Conservation (phyloP, 2,888 invertebrate species). For the Dryobotodes eremita region DNA sequence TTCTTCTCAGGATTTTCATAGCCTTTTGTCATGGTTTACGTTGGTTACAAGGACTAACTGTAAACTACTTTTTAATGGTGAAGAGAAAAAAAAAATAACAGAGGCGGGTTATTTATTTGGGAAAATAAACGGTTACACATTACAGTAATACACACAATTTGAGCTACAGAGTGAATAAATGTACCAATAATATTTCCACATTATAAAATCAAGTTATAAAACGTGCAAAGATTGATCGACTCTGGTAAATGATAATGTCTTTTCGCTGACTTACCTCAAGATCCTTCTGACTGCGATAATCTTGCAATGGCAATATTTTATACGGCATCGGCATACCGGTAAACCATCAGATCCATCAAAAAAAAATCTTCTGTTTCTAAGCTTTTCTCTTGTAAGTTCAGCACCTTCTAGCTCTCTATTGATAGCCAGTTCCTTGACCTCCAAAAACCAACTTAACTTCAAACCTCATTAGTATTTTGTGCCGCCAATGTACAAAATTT, state of each 20-base stretch:
- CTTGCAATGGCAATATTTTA: neutral
- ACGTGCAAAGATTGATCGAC: too few relatives aligned
- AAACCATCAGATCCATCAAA: neutral
- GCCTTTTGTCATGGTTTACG: neutral
- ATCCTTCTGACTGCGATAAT: neutral
- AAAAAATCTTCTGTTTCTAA: neutral
- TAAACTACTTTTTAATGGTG: neutral
- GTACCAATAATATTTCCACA: too few relatives aligned
- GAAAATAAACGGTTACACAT: too few relatives aligned
- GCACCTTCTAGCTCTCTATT: neutral
- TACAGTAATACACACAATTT: too few relatives aligned
- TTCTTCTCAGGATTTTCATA: neutral
- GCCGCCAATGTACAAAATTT: conserved; percentile 9
- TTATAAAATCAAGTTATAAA: too few relatives aligned
- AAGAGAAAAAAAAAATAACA: neutral
- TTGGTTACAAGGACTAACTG: neutral
- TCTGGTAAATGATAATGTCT: neutral
- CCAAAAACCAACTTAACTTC: neutral
- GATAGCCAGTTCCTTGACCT: neutral
- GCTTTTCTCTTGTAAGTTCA: neutral
- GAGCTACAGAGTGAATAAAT: too few relatives aligned
- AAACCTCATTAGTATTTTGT: conserved; percentile 21
- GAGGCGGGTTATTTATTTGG: too few relatives aligned
- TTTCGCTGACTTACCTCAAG: neutral
- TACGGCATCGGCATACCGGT: too few relatives aligned